phyloP scores from a whole-genome alignment of 2,888 invertebrate species.

The Nebria brevicollis region DNA sequence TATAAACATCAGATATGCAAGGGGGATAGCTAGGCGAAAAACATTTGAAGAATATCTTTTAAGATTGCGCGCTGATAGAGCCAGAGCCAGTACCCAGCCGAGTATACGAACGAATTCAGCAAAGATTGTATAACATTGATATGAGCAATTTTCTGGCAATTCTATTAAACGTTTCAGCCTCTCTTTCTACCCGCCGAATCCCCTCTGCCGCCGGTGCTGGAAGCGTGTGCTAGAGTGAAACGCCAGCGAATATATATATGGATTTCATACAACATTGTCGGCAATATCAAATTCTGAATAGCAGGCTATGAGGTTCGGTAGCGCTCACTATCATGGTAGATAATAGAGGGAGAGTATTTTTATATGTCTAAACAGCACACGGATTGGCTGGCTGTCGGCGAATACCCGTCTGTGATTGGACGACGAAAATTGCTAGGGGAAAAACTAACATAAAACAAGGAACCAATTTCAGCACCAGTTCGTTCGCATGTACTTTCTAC shows the following conservation, averaged over 20 bases:
- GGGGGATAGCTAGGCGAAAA: conserved; percentile 15
- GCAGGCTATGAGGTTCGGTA: conserved; percentile 49
- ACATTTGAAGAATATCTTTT: conserved; percentile 25
- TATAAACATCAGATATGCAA: conserved; percentile 7
- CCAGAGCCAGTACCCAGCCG: neutral
- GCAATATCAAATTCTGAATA: conserved; percentile 46
- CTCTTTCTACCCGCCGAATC: conserved; percentile 8
- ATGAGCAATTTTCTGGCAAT: conserved; percentile 43
- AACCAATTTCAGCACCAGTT: conserved; percentile 54
- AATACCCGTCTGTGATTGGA: conserved; percentile 61
- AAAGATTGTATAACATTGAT: conserved; percentile 45
- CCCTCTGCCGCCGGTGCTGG: neutral
- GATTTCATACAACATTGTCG: conserved; percentile 46
- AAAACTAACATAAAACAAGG: conserved; percentile 59
- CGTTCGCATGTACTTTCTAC: conserved; percentile 48
- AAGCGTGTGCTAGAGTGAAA: neutral
- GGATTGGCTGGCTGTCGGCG: conserved; percentile 67
- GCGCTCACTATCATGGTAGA: conserved; percentile 63
- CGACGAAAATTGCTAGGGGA: conserved; percentile 68
- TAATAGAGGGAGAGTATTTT: conserved; percentile 64
- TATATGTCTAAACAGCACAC: conserved; percentile 63
- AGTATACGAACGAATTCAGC: conserved; percentile 34
- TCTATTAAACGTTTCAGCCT: conserved; percentile 42
- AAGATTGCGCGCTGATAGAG: neutral
- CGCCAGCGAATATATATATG: conserved; percentile 15